Evolutionary conservation across 1,140 invertebrate genomes (phyloP).

Genomic region (Ips typographus): DNA sequence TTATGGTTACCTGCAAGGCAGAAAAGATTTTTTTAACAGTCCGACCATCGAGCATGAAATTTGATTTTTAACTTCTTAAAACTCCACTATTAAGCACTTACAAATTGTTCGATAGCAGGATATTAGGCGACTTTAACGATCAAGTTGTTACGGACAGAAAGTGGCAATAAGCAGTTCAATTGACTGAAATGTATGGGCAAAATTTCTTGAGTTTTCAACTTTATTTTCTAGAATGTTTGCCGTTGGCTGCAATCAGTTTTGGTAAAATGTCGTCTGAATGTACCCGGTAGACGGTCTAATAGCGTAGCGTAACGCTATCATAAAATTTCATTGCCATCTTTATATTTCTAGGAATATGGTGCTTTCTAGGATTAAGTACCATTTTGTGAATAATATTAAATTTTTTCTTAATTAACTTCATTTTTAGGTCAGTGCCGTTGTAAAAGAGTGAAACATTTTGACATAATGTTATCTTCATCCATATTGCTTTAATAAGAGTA

Average conservation of each 20-base stretch:
- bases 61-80: neutral
- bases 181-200: slow-evolving; percentile 4
- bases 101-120: neutral
- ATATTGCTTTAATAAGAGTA: too few species aligned
- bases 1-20: slow-evolving; percentile 10
- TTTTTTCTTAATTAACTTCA: too few species aligned
- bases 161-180: slow-evolving; percentile 20
- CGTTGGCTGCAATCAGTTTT: slow-evolving; percentile 17
- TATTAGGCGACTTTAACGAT: neutral
- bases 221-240: slow-evolving; percentile 15
- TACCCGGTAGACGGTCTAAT: slow-evolving; percentile 17
- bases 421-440: too few species aligned
- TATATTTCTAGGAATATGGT: neutral
- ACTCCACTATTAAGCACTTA: neutral
- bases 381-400: neutral
- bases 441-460: too few species aligned
- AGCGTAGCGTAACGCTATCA: slow-evolving; percentile 7
- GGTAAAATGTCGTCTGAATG: slow-evolving; percentile 19
- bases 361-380: too few species aligned
- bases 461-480: too few species aligned
- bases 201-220: slow-evolving; percentile 23
- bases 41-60: slow-evolving; percentile 10
- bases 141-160: slow-evolving; percentile 1
- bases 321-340: slow-evolving; percentile 22
- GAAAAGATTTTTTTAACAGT: slow-evolving; percentile 3